A percentile compares a stretch with the other conserved stretches of the same genome.
phyloP scores from a whole-genome alignment of 1,140 invertebrate species.

The Bemisia tabaci region DNA sequence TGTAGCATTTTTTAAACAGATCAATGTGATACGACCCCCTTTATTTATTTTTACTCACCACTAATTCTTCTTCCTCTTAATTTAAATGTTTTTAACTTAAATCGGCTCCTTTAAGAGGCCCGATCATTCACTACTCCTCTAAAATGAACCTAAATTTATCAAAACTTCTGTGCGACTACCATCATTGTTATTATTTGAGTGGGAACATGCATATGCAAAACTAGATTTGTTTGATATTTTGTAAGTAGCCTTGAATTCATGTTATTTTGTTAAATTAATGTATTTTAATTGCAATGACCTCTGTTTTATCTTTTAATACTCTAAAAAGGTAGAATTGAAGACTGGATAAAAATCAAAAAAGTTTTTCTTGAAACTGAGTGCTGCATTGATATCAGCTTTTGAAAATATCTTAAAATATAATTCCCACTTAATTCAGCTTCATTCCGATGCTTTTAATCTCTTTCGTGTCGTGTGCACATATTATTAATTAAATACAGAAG shows the following conservation, averaged over 20 bases:
- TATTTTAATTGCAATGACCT: neutral
- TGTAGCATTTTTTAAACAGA: neutral
- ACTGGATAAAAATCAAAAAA: neutral
- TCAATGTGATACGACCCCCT: neutral
- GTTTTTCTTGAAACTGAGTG: neutral
- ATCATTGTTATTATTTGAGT: neutral
- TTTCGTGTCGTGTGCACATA: neutral
- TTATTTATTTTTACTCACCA: neutral
- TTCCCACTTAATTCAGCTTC: too few relatives aligned
- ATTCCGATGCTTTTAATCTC: too few relatives aligned
- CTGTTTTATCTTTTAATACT: neutral
- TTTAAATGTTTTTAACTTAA: neutral
- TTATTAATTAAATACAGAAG: neutral
- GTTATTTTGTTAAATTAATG: neutral
- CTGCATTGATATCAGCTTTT: neutral
- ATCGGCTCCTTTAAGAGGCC: conserved; percentile 1
- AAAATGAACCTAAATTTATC: neutral
- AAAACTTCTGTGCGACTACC: neutral
- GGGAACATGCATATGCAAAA: neutral
- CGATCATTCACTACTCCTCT: conserved; percentile 4
- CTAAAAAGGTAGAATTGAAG: too few relatives aligned
- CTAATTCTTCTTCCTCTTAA: neutral
- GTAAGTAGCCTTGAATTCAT: neutral
- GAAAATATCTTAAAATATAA: neutral
- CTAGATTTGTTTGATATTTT: neutral